Percentiles rank a stretch among this genome's conserved stretches.
These are phyloP conservation scores for Pedionomus torquatus DNA, from an alignment of 2,113 vertebrate species.

Conservation along the genomic window DNA sequence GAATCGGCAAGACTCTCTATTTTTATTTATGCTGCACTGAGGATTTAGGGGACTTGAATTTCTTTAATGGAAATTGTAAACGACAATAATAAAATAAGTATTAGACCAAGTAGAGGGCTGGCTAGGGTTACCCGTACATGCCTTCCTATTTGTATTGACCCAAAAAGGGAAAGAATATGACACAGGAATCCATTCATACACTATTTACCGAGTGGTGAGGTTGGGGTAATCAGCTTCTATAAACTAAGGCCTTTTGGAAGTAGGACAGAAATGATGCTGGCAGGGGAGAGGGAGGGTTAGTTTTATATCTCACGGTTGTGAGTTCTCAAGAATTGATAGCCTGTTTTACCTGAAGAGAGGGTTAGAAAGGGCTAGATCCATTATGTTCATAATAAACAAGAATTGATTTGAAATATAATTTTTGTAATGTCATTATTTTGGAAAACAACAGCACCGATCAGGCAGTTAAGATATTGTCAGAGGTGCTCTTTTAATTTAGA, in stretches of 20 bases:
- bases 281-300: conserved; percentile 67
- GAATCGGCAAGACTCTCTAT: conserved; percentile 15
- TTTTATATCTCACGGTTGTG: conserved; percentile 75
- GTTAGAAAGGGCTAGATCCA: conserved; percentile 83
- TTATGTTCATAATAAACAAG: conserved; percentile 75
- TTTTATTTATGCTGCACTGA: conserved; percentile 69
- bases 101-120: conserved; percentile 53
- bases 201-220: conserved; percentile 66
- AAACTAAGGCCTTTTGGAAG: conserved; percentile 71
- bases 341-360: conserved; percentile 74
- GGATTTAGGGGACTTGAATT: conserved; percentile 50
- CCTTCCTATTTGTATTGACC: conserved; percentile 65
- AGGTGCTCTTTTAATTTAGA: conserved; percentile 82
- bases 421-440: conserved; percentile 78
- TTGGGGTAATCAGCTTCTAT: conserved; percentile 69
- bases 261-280: conserved; percentile 67
- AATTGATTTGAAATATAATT: conserved; percentile 73
- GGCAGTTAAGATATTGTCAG: conserved; percentile 80
- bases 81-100: conserved; percentile 19
- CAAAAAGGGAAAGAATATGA: conserved; percentile 68
- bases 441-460: conserved; percentile 73
- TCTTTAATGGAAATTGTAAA: conserved; percentile 60
- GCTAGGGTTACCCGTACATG: conserved; percentile 48
- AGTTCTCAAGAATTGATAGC: conserved; percentile 71
- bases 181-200: conserved; percentile 64